A percentile compares a stretch with the other conserved stretches of the same genome.
Conservation (phyloP, 2,888 invertebrate genomes). For the Lacanobia wlatinum region DNA sequence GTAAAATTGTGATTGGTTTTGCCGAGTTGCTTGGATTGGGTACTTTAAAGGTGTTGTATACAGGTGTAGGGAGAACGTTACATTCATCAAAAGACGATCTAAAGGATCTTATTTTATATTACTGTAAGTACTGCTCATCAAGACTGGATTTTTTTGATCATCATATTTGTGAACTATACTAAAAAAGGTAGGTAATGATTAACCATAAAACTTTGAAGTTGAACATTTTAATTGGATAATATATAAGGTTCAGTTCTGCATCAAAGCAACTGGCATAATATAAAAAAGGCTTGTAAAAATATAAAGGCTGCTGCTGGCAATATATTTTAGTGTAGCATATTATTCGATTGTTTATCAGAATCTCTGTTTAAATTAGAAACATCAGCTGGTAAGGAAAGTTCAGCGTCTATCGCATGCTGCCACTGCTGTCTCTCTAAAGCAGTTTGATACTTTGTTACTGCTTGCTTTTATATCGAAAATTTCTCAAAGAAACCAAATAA, state of each 20-base stretch:
- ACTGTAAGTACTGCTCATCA: background rate
- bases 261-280: conserved; percentile 54
- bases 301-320: conserved; percentile 20
- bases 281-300: conserved; percentile 2
- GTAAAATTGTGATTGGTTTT: conserved; percentile 34
- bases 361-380: conserved; percentile 45
- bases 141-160: background rate
- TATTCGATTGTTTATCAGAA: conserved; percentile 55
- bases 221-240: background rate
- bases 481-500: conserved; percentile 37
- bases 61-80: background rate
- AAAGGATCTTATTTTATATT: background rate
- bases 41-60: background rate
- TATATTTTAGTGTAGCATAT: conserved; percentile 43
- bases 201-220: background rate
- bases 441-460: conserved; percentile 65
- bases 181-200: background rate
- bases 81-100: background rate
- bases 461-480: conserved; percentile 47
- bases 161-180: background rate
- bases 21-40: conserved; percentile 49
- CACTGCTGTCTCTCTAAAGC: conserved; percentile 74
- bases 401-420: conserved; percentile 70
- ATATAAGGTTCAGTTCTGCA: background rate
- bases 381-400: conserved; percentile 49